These are phyloP conservation scores for Entelurus aequoreus DNA, from an alignment of 2,113 vertebrate species.

Conservation along the genomic window DNA sequence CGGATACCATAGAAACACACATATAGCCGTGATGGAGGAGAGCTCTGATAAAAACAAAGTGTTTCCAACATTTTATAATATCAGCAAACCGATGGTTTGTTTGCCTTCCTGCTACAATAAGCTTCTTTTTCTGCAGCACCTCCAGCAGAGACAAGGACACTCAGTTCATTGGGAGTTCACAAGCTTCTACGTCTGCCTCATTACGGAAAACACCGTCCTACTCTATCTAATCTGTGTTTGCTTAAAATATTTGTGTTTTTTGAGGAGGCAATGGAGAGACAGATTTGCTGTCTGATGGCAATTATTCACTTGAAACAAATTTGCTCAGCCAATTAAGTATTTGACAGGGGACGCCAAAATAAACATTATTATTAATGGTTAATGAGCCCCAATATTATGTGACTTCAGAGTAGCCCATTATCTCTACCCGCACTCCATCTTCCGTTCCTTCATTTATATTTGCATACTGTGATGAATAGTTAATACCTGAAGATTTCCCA, in stretches of 20 bases:
- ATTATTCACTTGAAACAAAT: neutral
- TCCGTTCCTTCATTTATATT: no score
- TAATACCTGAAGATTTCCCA: neutral
- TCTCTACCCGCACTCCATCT: neutral
- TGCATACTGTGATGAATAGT: neutral
- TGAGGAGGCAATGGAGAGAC: neutral
- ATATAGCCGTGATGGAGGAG: neutral
- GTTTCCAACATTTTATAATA: conserved; percentile 2
- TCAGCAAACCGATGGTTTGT: conserved; percentile 17
- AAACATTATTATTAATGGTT: neutral
- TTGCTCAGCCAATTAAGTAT: neutral
- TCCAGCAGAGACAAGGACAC: conserved; percentile 60
- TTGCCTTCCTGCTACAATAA: conserved; percentile 48
- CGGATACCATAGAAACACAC: conserved; percentile 3
- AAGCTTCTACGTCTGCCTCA: neutral
- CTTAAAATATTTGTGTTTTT: neutral
- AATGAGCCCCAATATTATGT: neutral
- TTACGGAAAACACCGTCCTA: neutral
- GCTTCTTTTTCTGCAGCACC: conserved; percentile 21
- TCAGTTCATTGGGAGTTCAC: conserved; percentile 57
- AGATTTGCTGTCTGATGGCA: neutral
- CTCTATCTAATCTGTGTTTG: neutral
- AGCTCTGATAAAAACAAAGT: neutral
- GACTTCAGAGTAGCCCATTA: neutral
- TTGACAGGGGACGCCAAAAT: neutral